These are phyloP conservation scores for Rousettus leschenaultii DNA, from an alignment of 2,113 vertebrate genomes.

Conservation along the genomic window DNA sequence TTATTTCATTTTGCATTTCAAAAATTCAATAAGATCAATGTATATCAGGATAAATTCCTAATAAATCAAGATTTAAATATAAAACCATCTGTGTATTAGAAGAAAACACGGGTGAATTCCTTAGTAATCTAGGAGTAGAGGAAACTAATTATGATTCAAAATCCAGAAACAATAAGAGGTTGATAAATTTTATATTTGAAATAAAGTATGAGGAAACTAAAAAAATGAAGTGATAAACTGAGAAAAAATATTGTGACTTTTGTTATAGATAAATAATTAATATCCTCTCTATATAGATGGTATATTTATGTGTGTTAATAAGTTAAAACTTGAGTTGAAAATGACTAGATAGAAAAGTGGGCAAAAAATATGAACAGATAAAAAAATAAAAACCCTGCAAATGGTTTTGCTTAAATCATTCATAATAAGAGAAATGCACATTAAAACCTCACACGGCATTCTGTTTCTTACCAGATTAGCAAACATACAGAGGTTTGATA, in stretches of 20 bases:
- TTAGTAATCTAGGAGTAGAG: background rate
- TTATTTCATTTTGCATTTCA: conserved; percentile 8
- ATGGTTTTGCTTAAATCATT: background rate
- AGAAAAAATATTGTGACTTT: background rate
- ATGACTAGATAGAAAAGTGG: background rate
- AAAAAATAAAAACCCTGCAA: background rate
- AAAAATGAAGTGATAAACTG: background rate
- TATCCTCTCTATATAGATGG: background rate
- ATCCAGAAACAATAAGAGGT: background rate
- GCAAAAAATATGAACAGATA: background rate
- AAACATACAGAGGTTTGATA: background rate
- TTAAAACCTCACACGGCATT: background rate
- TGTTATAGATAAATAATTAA: background rate
- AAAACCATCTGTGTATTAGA: background rate
- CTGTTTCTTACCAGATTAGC: background rate
- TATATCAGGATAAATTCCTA: background rate
- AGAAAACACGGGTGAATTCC: background rate
- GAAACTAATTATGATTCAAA: background rate
- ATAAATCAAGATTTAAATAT: background rate
- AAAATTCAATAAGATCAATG: background rate
- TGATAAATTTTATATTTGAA: background rate
- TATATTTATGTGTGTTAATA: background rate
- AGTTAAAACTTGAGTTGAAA: conserved; percentile 11
- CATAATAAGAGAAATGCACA: background rate
- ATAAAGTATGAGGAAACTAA: background rate